Evolutionary conservation across 2,113 vertebrate genomes (phyloP).

Genomic region (Labeo rohita): DNA sequence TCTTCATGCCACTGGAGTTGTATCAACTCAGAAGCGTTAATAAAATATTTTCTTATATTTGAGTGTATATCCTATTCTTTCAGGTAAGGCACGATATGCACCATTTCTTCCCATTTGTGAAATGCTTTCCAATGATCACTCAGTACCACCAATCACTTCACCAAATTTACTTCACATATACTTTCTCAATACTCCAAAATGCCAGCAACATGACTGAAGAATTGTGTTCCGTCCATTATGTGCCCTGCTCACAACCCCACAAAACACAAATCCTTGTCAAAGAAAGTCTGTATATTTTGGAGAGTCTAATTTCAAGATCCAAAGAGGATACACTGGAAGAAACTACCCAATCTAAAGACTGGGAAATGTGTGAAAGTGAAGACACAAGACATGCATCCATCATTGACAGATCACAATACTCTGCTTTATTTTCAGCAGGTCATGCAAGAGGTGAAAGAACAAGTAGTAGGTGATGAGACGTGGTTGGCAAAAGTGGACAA

Average conservation of each 20-base stretch:
- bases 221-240: neutral
- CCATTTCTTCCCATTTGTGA: conserved; percentile 33
- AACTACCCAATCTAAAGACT: neutral
- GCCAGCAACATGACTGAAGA: no score
- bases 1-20: neutral
- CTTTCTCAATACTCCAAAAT: neutral
- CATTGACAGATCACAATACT: conserved; percentile 47
- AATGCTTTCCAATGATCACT: conserved; percentile 47
- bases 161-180: neutral
- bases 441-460: neutral
- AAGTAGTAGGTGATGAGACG: neutral
- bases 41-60: no score
- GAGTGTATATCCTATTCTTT: neutral
- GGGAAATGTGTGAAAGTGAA: neutral
- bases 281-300: neutral
- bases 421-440: neutral
- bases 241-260: conserved; percentile 10
- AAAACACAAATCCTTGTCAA: conserved; percentile 13
- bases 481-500: neutral
- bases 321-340: conserved; percentile 1
- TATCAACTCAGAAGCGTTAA: neutral
- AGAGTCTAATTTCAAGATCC: conserved; percentile 21
- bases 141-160: conserved; percentile 36
- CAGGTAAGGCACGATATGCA: conserved; percentile 23
- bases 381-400: conserved; percentile 25